These are phyloP conservation scores for Galaxias olidus DNA, from an alignment of 2,797 vertebrate genomes.

Conservation along the genomic window DNA sequence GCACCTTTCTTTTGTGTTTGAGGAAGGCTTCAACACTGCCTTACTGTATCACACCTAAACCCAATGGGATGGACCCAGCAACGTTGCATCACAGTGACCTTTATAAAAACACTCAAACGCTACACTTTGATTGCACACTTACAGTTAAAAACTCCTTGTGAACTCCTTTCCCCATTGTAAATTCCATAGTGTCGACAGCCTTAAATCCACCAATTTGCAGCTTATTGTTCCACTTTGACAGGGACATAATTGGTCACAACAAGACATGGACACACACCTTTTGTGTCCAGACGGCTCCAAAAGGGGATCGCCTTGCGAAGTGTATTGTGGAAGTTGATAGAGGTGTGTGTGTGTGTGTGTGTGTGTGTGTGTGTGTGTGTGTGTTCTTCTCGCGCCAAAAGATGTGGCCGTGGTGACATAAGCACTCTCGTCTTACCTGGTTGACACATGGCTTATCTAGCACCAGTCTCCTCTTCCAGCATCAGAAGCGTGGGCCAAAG, in stretches of 20 bases:
- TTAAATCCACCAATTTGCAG: constrained; percentile 43
- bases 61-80: constrained; percentile 14
- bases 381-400: constrained; percentile 33
- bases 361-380: background rate
- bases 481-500: background rate
- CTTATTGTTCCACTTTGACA: constrained; percentile 41
- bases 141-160: constrained; percentile 17
- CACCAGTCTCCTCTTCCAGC: constrained; percentile 1
- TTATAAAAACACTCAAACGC: constrained; percentile 11
- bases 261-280: constrained; percentile 19
- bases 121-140: constrained; percentile 17
- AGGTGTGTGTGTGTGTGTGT: constrained; percentile 14
- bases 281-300: constrained; percentile 45
- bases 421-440: constrained; percentile 53
- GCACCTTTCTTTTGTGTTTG: background rate
- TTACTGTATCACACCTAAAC: constrained; percentile 36
- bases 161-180: constrained; percentile 34
- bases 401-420: constrained; percentile 29
- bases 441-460: constrained; percentile 24
- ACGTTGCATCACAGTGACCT: constrained; percentile 19
- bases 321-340: constrained; percentile 43
- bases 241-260: constrained; percentile 26
- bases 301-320: constrained; percentile 42
- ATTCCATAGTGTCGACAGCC: constrained; percentile 23
- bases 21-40: constrained; percentile 5